These are phyloP conservation scores for Tinamus guttatus DNA, from an alignment of 2,113 vertebrate species.

Conservation along the genomic window DNA sequence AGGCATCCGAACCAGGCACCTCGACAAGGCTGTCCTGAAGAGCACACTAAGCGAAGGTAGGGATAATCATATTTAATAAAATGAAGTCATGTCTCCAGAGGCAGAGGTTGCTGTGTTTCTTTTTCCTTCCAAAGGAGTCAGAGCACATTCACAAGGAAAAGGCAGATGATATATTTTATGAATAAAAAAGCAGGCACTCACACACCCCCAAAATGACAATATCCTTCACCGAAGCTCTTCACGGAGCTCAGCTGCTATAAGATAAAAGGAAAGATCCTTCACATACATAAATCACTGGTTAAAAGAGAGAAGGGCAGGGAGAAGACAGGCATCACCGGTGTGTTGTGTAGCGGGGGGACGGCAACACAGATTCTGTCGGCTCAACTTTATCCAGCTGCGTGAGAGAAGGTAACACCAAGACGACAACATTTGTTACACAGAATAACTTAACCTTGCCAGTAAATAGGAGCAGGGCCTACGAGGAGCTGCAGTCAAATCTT, in stretches of 20 bases:
- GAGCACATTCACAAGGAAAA: not conserved
- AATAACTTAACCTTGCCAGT: constrained; percentile 55
- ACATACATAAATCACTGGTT: not conserved
- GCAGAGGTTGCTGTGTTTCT: not conserved
- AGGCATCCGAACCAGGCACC: not conserved
- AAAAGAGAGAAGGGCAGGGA: not conserved
- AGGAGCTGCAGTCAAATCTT: constrained; percentile 52
- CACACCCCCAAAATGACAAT: not conserved
- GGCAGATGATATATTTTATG: not conserved
- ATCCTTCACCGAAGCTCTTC: not conserved
- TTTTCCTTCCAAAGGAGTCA: not conserved
- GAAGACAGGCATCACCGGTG: not conserved
- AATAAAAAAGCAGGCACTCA: not conserved
- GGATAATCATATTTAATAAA: not conserved
- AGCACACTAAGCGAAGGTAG: not conserved
- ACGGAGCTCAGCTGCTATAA: not conserved
- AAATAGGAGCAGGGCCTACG: constrained; percentile 39
- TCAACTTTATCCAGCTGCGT: not conserved
- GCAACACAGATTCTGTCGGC: not conserved
- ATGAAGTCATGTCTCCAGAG: not conserved
- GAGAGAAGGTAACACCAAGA: not conserved
- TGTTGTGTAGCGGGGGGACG: not conserved
- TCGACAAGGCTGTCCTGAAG: not conserved
- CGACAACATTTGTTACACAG: constrained; percentile 28
- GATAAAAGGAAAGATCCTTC: not conserved